A percentile compares a stretch with the other conserved stretches of the same genome.
These are phyloP conservation scores for Agapostemon virescens DNA, from an alignment of 2,888 invertebrate species.

Conservation along the genomic window DNA sequence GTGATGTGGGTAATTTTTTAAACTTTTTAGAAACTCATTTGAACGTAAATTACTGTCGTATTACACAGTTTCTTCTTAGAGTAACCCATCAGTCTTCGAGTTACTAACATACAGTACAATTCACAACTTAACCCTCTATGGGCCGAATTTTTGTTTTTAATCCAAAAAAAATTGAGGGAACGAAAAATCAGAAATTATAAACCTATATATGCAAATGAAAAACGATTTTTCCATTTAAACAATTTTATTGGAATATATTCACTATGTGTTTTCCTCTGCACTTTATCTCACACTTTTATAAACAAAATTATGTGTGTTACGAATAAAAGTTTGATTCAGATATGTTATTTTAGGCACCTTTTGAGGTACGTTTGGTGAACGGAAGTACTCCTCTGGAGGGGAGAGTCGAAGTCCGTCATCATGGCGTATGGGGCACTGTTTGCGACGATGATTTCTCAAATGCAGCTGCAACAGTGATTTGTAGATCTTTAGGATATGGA, in stretches of 20 bases:
- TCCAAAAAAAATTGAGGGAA: too few species aligned
- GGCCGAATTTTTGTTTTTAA: too few species aligned
- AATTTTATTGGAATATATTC: too few species aligned
- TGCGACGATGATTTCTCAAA: constrained; percentile 89
- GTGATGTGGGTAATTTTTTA: constrained; percentile 82
- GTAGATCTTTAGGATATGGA: constrained; percentile 83
- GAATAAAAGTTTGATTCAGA: not conserved
- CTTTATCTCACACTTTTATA: too few species aligned
- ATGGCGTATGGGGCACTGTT: constrained; percentile 88
- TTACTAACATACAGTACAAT: too few species aligned
- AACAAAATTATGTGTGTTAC: not conserved
- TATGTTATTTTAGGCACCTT: constrained; percentile 79
- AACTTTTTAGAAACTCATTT: not conserved
- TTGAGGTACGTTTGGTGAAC: constrained; percentile 84
- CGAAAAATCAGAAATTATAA: too few species aligned
- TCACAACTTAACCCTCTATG: too few species aligned
- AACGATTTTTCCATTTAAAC: too few species aligned
- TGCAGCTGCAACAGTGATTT: constrained; percentile 85
- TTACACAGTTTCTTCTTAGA: not conserved
- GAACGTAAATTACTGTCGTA: not conserved
- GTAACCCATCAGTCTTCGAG: too few species aligned
- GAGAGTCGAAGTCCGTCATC: constrained; percentile 86
- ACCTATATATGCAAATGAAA: too few species aligned
- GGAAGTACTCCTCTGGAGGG: constrained; percentile 84
- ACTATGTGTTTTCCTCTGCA: too few species aligned